phyloP scores from a whole-genome alignment of 2,888 invertebrate species.

The Aphidoletes aphidimyza region DNA sequence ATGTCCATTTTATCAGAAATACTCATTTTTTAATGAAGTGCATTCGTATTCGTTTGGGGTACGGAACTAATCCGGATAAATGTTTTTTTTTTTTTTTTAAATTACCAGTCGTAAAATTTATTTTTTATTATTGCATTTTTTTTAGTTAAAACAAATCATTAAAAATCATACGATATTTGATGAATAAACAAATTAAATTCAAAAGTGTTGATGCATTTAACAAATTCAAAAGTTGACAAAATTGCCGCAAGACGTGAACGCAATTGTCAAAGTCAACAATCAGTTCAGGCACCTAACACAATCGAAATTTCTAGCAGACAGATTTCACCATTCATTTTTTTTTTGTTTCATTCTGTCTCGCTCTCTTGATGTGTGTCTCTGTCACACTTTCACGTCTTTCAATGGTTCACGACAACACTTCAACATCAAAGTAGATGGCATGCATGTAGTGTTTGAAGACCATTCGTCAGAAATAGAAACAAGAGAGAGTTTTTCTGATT shows the following conservation, averaged over 20 bases:
- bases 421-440: slow-evolving; percentile 14
- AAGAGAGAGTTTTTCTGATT: slow-evolving; percentile 28
- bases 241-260: not conserved
- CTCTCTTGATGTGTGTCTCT: not conserved
- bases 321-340: not conserved
- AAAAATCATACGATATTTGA: no score
- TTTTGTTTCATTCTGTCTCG: no score
- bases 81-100: no score
- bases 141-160: no score
- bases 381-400: not conserved
- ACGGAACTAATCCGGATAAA: no score
- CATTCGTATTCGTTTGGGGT: no score
- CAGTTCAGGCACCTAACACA: not conserved
- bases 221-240: not conserved
- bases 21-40: no score
- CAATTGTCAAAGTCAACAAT: not conserved
- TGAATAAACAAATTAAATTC: no score
- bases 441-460: slow-evolving; percentile 24
- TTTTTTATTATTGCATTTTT: no score
- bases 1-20: no score
- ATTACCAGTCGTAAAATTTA: no score
- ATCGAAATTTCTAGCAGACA: slow-evolving; percentile 4
- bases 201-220: no score
- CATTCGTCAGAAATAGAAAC: slow-evolving; percentile 46
- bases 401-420: slow-evolving; percentile 26